A percentile compares a stretch with the other conserved stretches of the same genome.
These are phyloP conservation scores for Drosophila affinis DNA, from an alignment of 2,888 invertebrate genomes.

Conservation along the genomic window DNA sequence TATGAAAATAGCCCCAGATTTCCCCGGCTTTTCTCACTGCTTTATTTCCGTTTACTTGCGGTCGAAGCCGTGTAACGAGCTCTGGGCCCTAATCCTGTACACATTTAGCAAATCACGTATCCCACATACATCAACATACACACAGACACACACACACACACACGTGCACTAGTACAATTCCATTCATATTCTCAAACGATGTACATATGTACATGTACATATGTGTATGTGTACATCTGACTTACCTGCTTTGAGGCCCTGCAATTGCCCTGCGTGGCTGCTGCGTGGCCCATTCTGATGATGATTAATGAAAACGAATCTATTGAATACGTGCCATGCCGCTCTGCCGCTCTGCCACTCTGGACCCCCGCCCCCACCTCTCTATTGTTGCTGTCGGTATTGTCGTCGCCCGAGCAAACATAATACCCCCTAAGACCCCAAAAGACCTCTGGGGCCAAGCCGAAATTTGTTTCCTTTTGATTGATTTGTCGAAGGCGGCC, in stretches of 20 bases:
- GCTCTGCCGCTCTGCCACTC: constrained; percentile 1
- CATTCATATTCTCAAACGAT: too few species aligned
- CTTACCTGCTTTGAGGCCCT: constrained; percentile 36
- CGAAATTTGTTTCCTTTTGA: constrained; percentile 54
- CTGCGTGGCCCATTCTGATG: constrained; percentile 15
- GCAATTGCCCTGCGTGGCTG: constrained; percentile 30
- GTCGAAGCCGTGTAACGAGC: constrained; percentile 35
- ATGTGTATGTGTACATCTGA: constrained; percentile 8
- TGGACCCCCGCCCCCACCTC: background rate
- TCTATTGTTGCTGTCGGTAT: constrained; percentile 23
- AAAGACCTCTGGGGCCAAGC: constrained; percentile 8
- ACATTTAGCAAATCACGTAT: constrained; percentile 72
- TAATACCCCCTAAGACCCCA: constrained; percentile 44
- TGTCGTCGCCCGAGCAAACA: constrained; percentile 37
- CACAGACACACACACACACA: background rate
- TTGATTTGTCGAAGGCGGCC: constrained; percentile 64
- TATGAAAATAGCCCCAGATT: constrained; percentile 4
- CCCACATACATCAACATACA: constrained; percentile 33
- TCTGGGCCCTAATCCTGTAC: constrained; percentile 58
- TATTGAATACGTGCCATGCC: constrained; percentile 51
- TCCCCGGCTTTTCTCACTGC: constrained; percentile 3
- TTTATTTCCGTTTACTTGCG: constrained; percentile 57
- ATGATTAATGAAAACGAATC: constrained; percentile 71
- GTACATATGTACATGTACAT: too few species aligned
- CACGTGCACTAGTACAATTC: background rate